These are phyloP conservation scores for Heliothis peltigera DNA, from an alignment of 2,888 invertebrate species.

Conservation along the genomic window DNA sequence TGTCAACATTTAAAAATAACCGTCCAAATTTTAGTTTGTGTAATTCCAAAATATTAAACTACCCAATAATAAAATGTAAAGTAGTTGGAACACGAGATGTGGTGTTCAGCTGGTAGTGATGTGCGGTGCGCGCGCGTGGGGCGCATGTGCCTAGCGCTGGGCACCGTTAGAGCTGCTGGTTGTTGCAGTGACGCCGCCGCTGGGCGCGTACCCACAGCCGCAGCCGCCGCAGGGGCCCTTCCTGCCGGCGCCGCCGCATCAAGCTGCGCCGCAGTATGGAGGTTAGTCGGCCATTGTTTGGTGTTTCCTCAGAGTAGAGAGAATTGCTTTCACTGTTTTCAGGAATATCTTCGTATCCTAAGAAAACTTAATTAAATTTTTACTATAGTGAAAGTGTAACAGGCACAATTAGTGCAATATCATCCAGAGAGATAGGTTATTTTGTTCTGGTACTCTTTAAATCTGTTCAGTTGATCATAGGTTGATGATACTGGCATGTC, in stretches of 20 bases:
- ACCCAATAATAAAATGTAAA: slow-evolving; percentile 5
- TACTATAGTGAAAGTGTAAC: too few species aligned
- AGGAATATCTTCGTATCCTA: neutral
- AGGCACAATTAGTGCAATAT: too few species aligned
- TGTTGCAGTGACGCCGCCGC: slow-evolving; percentile 89
- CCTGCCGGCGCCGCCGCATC: slow-evolving; percentile 91
- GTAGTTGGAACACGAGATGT: neutral
- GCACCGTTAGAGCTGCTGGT: slow-evolving; percentile 67
- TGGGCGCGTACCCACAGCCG: slow-evolving; percentile 90
- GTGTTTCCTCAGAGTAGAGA: neutral
- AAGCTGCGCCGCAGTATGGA: slow-evolving; percentile 89
- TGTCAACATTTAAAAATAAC: neutral
- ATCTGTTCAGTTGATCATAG: too few species aligned
- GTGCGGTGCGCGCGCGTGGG: slow-evolving; percentile 30
- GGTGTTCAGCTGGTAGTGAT: slow-evolving; percentile 46
- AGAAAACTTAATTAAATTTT: too few species aligned
- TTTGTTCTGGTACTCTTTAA: too few species aligned
- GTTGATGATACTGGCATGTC: too few species aligned
- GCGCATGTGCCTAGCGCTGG: slow-evolving; percentile 38
- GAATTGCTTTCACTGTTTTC: neutral
- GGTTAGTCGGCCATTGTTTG: slow-evolving; percentile 66
- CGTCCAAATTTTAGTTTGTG: neutral
- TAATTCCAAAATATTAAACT: slow-evolving; percentile 35
- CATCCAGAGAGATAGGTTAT: too few species aligned
- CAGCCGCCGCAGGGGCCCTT: slow-evolving; percentile 91